A percentile compares a stretch with the other conserved stretches of the same genome.
Evolutionary conservation across 2,888 invertebrate species (phyloP).

Genomic region (Tenodera sinensis): DNA sequence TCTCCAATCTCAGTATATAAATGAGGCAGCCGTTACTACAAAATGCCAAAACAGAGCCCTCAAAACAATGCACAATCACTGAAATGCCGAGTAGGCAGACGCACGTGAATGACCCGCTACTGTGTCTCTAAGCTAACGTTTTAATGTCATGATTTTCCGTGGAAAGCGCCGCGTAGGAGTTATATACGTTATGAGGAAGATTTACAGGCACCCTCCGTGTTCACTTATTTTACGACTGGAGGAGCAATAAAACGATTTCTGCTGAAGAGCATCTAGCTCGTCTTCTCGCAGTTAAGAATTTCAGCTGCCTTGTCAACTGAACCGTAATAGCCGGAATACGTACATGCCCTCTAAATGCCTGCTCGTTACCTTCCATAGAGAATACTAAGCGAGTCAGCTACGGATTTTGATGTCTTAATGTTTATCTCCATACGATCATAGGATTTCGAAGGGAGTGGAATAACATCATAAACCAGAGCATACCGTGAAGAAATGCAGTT

Average conservation of each 20-base stretch:
- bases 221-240: neutral
- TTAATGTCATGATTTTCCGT: neutral
- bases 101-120: neutral
- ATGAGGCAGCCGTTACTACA: no score
- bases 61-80: neutral
- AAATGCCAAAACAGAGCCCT: no score
- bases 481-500: no score
- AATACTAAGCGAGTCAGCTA: neutral
- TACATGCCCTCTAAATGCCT: neutral
- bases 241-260: neutral
- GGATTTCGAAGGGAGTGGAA: neutral
- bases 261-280: neutral
- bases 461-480: neutral
- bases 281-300: neutral
- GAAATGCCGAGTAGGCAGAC: neutral
- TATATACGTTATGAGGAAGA: neutral
- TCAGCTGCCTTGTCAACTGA: neutral
- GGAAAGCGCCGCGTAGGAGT: neutral
- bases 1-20: no score
- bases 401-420: neutral
- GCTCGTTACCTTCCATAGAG: neutral
- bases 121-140: neutral
- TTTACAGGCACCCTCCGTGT: neutral
- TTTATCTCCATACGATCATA: neutral
- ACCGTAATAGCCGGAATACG: neutral